These are phyloP conservation scores for Pseudococcus longispinus DNA, from an alignment of 2,888 invertebrate genomes.

Conservation along the genomic window DNA sequence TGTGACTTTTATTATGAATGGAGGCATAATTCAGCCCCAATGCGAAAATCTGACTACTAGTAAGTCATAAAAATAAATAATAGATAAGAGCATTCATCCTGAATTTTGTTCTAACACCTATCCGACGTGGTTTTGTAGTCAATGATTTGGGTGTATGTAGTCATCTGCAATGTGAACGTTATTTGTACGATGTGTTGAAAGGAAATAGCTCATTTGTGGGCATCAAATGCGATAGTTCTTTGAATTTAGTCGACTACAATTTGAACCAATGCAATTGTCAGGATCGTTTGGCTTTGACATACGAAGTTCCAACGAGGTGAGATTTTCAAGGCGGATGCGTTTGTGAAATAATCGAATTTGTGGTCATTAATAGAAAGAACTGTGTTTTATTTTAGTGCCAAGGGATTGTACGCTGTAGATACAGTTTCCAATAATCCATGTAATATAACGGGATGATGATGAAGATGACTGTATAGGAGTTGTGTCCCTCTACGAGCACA, in stretches of 20 bases:
- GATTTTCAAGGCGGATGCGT: not conserved
- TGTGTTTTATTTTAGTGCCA: not conserved
- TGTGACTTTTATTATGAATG: constrained; percentile 29
- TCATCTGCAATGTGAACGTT: not conserved
- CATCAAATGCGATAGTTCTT: not conserved
- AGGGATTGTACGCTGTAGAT: not conserved
- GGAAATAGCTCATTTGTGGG: not conserved
- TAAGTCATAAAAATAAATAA: not conserved
- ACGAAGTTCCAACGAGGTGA: not conserved
- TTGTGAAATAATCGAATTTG: not conserved
- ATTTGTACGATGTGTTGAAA: not conserved
- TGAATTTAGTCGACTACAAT: not conserved
- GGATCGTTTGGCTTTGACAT: not conserved
- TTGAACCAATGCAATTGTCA: not conserved
- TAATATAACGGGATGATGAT: not conserved
- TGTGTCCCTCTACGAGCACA: no score
- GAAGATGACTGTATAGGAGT: no score
- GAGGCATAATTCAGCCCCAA: not conserved
- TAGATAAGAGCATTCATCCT: no score
- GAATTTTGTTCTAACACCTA: no score
- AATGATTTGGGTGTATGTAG: not conserved
- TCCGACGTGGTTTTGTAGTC: no score
- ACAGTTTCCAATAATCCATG: not conserved
- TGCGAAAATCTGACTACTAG: not conserved
- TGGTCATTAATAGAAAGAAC: not conserved